Base-by-base conservation (phyloP, 2,888 invertebrate genomes). In the Desoria tigrina region DNA sequence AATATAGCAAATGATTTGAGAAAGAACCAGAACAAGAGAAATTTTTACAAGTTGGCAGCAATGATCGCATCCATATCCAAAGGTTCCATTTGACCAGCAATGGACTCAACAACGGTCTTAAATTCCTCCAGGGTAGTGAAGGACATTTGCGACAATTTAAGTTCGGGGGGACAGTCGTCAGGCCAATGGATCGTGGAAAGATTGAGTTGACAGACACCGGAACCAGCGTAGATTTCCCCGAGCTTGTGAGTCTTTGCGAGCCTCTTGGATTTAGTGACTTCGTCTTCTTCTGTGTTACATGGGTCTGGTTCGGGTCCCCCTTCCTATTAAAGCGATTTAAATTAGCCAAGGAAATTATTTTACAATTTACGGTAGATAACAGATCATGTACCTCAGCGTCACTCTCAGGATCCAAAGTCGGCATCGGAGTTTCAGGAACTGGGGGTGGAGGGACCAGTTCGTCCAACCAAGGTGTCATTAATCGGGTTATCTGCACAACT, bases 401-500 rank as follows among this genome's bases (percentile, higher is more conserved):
- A 6, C 51, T 64, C 42, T 24, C 58, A 21, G 58, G 42, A 26
- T 69, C 69, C 2, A 67, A 50, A n/a, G 53, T 61, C 3, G 65
- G 65, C 26, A 57, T 51, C 1, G 65, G 65, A 7, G 66, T 61
- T 7, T 57, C 61, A 4, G 76, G 76, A 63, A 76, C 71, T 6
- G 74, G 73, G 9, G 76, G 76, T 11, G 76, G 74, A 49, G 76
- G 76, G 21, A 76, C 76, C 0, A 60, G 70, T 37, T 74, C 76
- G 49, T 74, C 74, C 11, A 71, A 68, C 23, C 70, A 62, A 16
- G 62, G 67, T 9, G 74, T 74, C 9, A 69, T 63, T 1, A 87
- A 90, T 0, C 84, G 82, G 0, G 87, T 86, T 28, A 89, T 83
- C 73, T 85, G 85, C 70, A 88, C 84, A 0, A 87, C 87, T 3